Percentiles rank a stretch among this genome's conserved stretches.
Conservation (phyloP, 2,888 invertebrate species). For the Synergus gifuensis region DNA sequence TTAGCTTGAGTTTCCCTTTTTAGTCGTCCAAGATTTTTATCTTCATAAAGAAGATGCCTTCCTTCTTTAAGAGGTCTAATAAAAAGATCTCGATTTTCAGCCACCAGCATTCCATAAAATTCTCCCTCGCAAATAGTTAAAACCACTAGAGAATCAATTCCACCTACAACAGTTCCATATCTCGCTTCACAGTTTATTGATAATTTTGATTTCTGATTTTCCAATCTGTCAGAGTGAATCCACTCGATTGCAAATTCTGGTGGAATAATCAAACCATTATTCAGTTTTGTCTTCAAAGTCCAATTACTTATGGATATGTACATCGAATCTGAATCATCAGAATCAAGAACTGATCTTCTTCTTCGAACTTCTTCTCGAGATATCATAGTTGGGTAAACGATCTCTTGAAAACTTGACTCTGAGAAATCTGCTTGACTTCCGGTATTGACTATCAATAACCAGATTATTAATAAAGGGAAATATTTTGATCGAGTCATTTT, state of each 20-base stretch:
- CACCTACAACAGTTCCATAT: slow-evolving; percentile 60
- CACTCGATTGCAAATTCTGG: slow-evolving; percentile 57
- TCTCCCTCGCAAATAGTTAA: slow-evolving; percentile 80
- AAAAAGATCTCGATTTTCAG: slow-evolving; percentile 78
- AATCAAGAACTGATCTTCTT: slow-evolving; percentile 20
- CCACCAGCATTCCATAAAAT: slow-evolving; percentile 80
- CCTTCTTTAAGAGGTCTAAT: slow-evolving; percentile 77
- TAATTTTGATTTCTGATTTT: slow-evolving; percentile 12
- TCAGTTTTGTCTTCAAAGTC: slow-evolving; percentile 63
- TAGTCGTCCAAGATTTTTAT: slow-evolving; percentile 41
- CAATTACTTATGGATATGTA: slow-evolving; percentile 65
- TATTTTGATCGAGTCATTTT: not conserved
- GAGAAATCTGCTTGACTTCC: slow-evolving; percentile 26
- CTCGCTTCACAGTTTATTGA: slow-evolving; percentile 57
- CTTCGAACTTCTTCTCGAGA: slow-evolving; percentile 50
- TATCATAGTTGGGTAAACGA: slow-evolving; percentile 64
- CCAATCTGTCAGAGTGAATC: slow-evolving; percentile 39
- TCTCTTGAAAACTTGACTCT: slow-evolving; percentile 40
- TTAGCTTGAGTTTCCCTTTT: not conserved
- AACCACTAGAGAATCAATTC: slow-evolving; percentile 78
- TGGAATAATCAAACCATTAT: slow-evolving; percentile 59
- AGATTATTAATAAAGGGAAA: not conserved
- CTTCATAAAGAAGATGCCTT: slow-evolving; percentile 65
- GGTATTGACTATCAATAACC: slow-evolving; percentile 12
- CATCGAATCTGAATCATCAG: slow-evolving; percentile 44